Conservation (phyloP, 2,113 vertebrate genomes). For the Tamias sibiricus region DNA sequence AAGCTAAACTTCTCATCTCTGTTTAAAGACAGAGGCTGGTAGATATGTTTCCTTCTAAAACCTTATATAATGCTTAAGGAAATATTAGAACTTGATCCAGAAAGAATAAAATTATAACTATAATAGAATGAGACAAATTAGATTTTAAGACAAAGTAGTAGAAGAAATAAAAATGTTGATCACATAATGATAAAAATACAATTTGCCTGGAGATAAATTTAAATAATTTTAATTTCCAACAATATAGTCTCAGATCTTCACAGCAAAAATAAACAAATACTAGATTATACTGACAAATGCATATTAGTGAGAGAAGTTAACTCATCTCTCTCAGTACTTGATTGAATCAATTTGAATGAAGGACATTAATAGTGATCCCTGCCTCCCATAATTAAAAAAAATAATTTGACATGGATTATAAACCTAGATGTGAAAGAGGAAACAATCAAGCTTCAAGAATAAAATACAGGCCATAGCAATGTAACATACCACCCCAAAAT, state of each 20-base stretch:
- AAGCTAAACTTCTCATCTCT: conserved; percentile 18
- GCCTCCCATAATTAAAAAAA: neutral
- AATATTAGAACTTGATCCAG: neutral
- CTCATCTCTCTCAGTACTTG: neutral
- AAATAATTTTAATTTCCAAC: conserved; percentile 3
- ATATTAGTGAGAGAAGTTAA: neutral
- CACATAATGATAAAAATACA: neutral
- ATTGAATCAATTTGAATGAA: neutral
- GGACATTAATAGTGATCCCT: neutral
- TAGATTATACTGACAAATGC: neutral
- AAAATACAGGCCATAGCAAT: neutral
- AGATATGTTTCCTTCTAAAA: neutral
- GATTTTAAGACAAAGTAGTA: conserved; percentile 7
- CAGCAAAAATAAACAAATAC: conserved; percentile 7
- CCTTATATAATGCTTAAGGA: neutral
- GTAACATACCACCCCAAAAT: neutral
- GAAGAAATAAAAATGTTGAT: neutral
- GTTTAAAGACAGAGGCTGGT: neutral
- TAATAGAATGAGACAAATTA: conserved; percentile 5
- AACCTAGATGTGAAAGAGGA: neutral
- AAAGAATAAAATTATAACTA: neutral
- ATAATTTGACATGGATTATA: neutral
- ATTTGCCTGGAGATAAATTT: neutral
- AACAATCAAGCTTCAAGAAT: neutral
- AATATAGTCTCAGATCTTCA: neutral